Percentiles rank a stretch among this genome's conserved stretches.
Conservation (phyloP, 1,140 invertebrate species). For the Panulirus ornatus region DNA sequence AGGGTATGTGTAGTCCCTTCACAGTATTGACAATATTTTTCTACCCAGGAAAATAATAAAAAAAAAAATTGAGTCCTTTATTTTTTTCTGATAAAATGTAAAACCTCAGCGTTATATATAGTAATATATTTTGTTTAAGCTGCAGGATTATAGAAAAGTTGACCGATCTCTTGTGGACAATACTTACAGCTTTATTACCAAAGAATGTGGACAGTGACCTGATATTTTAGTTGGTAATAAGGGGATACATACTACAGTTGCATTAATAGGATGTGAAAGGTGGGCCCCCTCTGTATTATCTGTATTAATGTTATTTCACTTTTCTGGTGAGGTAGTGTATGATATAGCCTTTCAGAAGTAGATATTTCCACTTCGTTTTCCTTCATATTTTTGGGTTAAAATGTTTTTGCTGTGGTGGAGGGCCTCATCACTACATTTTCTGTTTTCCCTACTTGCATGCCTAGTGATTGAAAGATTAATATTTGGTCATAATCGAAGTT, state of each 20-base stretch:
- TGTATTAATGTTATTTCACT: no score
- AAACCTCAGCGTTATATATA: constrained; percentile 11
- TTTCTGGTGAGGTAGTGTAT: no score
- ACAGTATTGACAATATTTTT: constrained; percentile 24
- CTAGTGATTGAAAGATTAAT: no score
- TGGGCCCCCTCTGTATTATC: no score
- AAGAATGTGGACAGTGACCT: constrained; percentile 11
- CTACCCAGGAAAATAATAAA: constrained; percentile 19
- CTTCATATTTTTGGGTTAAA: no score
- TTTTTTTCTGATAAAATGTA: constrained; percentile 8
- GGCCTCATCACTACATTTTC: no score
- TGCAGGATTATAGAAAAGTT: neutral
- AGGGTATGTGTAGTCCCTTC: constrained; percentile 21
- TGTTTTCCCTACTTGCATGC: no score
- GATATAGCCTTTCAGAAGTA: no score
- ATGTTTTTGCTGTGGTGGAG: no score
- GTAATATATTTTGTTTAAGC: constrained; percentile 19
- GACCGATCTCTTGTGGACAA: constrained; percentile 8
- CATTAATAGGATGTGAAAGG: neutral
- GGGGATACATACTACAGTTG: neutral
- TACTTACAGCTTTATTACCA: constrained; percentile 4
- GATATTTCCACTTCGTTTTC: no score
- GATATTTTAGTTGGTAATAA: neutral
- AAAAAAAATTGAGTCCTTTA: neutral
- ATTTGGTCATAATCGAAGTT: no score